These are phyloP conservation scores for Enteromius paludinosus DNA, from an alignment of 2,797 vertebrate genomes.

Conservation along the genomic window DNA sequence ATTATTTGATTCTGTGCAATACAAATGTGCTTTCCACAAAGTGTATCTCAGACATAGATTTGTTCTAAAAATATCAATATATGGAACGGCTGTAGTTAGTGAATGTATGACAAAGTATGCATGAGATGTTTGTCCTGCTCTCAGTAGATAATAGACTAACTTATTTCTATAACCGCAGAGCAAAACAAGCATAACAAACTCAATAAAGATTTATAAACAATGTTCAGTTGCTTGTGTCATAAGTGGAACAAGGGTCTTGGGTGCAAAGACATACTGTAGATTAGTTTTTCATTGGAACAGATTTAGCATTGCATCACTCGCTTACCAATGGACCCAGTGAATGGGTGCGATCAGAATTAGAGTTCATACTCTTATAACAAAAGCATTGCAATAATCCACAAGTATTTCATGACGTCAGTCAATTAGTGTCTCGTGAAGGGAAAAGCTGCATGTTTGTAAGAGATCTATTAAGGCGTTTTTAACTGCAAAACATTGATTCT, in stretches of 20 bases:
- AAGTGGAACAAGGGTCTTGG: background rate
- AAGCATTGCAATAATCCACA: background rate
- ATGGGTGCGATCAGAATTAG: background rate
- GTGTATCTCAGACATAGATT: constrained; percentile 20
- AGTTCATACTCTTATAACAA: background rate
- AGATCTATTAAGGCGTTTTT: background rate
- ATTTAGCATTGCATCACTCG: background rate
- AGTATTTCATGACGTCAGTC: background rate
- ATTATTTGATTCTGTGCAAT: background rate
- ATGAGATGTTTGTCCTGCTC: background rate
- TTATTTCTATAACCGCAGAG: background rate
- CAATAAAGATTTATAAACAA: background rate
- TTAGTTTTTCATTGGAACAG: background rate
- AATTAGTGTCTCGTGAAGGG: background rate
- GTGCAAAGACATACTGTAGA: background rate
- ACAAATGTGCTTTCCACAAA: constrained; percentile 16
- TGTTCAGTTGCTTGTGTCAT: constrained; percentile 10
- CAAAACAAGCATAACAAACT: constrained; percentile 18
- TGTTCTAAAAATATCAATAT: constrained; percentile 44
- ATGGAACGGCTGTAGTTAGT: constrained; percentile 19
- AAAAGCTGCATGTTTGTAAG: background rate
- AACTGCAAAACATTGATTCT: background rate
- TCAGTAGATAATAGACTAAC: constrained; percentile 7
- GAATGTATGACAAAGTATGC: background rate
- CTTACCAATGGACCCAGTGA: background rate